These are phyloP conservation scores for Enteromius radiatus DNA, from an alignment of 2,797 vertebrate genomes.

Conservation along the genomic window DNA sequence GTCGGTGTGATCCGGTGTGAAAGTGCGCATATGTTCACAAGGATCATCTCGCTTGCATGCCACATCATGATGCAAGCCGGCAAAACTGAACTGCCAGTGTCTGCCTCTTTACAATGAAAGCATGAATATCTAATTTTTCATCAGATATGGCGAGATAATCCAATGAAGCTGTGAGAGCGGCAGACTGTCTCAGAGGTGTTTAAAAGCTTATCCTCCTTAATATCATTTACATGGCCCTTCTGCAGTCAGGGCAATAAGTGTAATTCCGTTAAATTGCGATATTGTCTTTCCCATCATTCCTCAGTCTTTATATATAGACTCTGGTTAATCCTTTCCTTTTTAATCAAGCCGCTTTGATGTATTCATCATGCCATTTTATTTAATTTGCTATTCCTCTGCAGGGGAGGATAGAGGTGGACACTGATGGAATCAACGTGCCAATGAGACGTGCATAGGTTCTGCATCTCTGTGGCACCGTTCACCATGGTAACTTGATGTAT, in stretches of 20 bases:
- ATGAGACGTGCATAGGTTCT: constrained; percentile 1
- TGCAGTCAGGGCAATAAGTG: constrained; percentile 56
- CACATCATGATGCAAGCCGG: background rate
- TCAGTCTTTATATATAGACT: constrained; percentile 43
- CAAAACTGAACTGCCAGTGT: background rate
- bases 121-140: constrained; percentile 43
- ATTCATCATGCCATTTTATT: constrained; percentile 53
- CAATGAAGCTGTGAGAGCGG: constrained; percentile 52
- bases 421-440: constrained; percentile 31
- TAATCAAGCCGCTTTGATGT: constrained; percentile 50
- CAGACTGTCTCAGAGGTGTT: constrained; percentile 66
- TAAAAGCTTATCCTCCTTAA: constrained; percentile 65
- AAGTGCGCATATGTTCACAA: background rate
- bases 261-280: constrained; percentile 57
- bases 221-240: constrained; percentile 65
- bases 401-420: constrained; percentile 46
- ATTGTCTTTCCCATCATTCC: constrained; percentile 42
- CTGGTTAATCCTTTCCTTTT: constrained; percentile 51
- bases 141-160: constrained; percentile 52
- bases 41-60: background rate
- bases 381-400: constrained; percentile 31
- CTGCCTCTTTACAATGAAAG: constrained; percentile 41
- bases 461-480: constrained; percentile 25
- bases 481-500: constrained; percentile 39
- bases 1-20: background rate